Conservation (phyloP, 2,113 vertebrate genomes). For the Leptobrachium leishanense region DNA sequence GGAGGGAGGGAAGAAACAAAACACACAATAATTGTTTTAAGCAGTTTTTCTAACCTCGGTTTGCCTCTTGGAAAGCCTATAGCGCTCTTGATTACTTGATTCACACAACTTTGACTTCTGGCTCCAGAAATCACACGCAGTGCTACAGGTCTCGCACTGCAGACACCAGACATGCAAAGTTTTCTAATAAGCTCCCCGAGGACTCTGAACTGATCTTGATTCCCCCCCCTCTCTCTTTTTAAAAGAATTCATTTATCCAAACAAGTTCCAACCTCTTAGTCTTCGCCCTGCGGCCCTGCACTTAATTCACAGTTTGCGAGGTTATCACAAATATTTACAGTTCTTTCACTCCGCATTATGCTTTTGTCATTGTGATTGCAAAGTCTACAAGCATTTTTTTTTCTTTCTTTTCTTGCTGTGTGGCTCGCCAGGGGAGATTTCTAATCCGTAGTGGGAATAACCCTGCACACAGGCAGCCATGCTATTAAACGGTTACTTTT, state of each 20-base stretch:
- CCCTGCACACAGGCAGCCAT: no score
- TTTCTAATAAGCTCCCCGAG: slow-evolving; percentile 33
- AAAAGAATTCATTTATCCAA: slow-evolving; percentile 16
- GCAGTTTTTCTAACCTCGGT: no score
- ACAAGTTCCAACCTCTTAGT: slow-evolving; percentile 41
- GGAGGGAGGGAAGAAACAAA: no score
- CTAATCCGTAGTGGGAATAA: no score
- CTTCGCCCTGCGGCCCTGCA: not conserved
- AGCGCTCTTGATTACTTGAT: not conserved
- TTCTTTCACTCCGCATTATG: slow-evolving; percentile 19
- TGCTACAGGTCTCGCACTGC: not conserved
- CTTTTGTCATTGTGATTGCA: not conserved
- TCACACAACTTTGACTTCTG: not conserved
- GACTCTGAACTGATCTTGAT: slow-evolving; percentile 16
- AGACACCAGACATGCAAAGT: slow-evolving; percentile 28
- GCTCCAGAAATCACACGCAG: not conserved
- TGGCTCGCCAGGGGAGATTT: no score
- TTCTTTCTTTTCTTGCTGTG: not conserved
- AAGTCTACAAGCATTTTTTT: not conserved
- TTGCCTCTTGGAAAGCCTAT: not conserved
- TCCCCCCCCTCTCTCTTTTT: not conserved
- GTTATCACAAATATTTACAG: slow-evolving; percentile 42
- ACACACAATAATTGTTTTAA: no score
- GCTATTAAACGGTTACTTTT: no score
- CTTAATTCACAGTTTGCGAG: not conserved